phyloP scores from a whole-genome alignment of 2,113 vertebrate species.

The Merops nubicus region DNA sequence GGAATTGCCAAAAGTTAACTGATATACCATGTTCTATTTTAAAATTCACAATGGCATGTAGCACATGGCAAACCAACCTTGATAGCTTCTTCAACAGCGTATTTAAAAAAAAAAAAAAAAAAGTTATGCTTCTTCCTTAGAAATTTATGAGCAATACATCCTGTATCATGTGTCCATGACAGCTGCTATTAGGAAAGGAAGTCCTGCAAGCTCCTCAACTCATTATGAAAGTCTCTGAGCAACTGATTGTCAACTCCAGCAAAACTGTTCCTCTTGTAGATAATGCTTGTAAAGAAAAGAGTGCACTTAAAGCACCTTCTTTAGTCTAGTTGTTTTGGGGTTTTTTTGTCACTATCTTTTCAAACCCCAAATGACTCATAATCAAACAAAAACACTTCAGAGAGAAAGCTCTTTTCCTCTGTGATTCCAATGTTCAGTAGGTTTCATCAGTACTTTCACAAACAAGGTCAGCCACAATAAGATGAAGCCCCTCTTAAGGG shows the following conservation, averaged over 20 bases:
- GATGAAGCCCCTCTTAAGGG: background rate
- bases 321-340: background rate
- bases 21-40: background rate
- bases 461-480: background rate
- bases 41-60: background rate
- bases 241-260: background rate
- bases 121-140: background rate
- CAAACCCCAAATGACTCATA: background rate
- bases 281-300: background rate
- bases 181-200: slow-evolving; percentile 42
- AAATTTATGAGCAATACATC: slow-evolving; percentile 29
- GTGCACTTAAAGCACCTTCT: background rate
- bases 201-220: slow-evolving; percentile 26
- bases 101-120: background rate
- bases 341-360: background rate
- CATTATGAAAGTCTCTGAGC: slow-evolving; percentile 38
- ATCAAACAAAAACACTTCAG: background rate
- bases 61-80: background rate
- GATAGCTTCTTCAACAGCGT: background rate
- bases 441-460: background rate
- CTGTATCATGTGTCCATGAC: slow-evolving; percentile 27
- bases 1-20: background rate
- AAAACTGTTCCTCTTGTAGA: background rate
- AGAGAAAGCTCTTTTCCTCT: background rate
- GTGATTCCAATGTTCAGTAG: background rate